Conservation (phyloP, 1,140 invertebrate genomes). For the Leguminivora glycinivorella region DNA sequence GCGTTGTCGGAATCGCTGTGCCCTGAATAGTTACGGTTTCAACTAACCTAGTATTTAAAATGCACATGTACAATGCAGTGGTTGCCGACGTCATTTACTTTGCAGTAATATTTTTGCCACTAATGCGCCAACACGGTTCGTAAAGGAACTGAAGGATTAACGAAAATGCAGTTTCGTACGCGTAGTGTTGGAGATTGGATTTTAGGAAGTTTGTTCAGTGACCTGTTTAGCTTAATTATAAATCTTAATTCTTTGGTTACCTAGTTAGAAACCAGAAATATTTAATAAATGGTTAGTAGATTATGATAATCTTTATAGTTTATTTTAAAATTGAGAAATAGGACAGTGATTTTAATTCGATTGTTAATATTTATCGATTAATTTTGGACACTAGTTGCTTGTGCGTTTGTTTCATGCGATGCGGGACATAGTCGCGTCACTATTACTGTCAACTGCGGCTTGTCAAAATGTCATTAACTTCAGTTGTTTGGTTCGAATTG, state of each 20-base stretch:
- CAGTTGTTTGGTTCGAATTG: neutral
- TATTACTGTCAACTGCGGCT: neutral
- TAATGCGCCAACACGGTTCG: conserved; percentile 70
- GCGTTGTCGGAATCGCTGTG: conserved; percentile 49
- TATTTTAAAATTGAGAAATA: neutral
- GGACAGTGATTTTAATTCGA: neutral
- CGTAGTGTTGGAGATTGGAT: conserved; percentile 48
- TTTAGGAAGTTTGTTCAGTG: conserved; percentile 41
- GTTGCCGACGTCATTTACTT: conserved; percentile 74
- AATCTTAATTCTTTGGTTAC: conserved; percentile 40
- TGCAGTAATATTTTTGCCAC: conserved; percentile 76
- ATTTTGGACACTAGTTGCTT: neutral
- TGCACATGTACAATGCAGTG: conserved; percentile 73
- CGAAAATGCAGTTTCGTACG: conserved; percentile 64
- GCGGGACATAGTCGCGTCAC: neutral
- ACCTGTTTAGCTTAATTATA: conserved; percentile 34
- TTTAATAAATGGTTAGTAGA: conserved; percentile 46
- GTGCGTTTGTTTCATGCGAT: neutral
- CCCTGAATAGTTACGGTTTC: conserved; percentile 64
- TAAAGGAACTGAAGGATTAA: conserved; percentile 61
- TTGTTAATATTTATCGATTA: neutral
- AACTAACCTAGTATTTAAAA: conserved; percentile 72
- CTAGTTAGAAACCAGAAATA: conserved; percentile 33
- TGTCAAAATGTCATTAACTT: neutral
- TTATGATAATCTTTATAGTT: neutral